Evolutionary conservation across 2,797 vertebrate genomes (phyloP), one percentile per base, ranked within the genome.

Genomic region (Spinibarbus caldwelli): DNA sequence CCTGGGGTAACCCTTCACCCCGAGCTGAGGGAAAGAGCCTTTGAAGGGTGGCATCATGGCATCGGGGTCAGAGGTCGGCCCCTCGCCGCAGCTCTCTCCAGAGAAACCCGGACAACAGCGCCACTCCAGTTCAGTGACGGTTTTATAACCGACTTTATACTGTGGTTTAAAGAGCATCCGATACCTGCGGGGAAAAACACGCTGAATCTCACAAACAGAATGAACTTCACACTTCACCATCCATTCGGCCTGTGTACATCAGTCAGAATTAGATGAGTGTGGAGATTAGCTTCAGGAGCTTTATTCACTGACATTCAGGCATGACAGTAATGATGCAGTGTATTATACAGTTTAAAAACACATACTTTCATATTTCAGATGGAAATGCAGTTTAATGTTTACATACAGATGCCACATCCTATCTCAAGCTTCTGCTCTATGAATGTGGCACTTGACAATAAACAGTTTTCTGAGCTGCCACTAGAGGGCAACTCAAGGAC

Each of bases 71-170:
- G 96, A 94, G 0, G 95, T 95, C 0, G 96, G 94, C 77, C 95
- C 97, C 76, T 97, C 96, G 0, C 95, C 92, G 88, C 98, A 99
- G 86, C 93, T 94, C 91, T 98, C 96, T 87, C 98, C 98, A 75
- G 96, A 92, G 91, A 94, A 95, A 43, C 98, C 97, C 0, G 97
- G 98, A 86, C 98, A 99, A 87, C 98, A 99, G 52, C 96, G 96
- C 98, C 98, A 99, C 90, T 97, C 95, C 43, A 99, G 93, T 85
- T 99, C 97, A 0, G 97, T 98, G 92, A 99, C 96, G 0, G 95
- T 96, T 92, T 98, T 99, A 90, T 96, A 96, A 57, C 97, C 97
- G 45, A 97, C 93, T 91, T 97, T 99, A 93, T 99, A 99, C 45
- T 91, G 97, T 86, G 98, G 97, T 86, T 97, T 97, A 92, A 96